Evolutionary conservation across 2,113 vertebrate species (phyloP).

Genomic region (Zosterops lateralis): DNA sequence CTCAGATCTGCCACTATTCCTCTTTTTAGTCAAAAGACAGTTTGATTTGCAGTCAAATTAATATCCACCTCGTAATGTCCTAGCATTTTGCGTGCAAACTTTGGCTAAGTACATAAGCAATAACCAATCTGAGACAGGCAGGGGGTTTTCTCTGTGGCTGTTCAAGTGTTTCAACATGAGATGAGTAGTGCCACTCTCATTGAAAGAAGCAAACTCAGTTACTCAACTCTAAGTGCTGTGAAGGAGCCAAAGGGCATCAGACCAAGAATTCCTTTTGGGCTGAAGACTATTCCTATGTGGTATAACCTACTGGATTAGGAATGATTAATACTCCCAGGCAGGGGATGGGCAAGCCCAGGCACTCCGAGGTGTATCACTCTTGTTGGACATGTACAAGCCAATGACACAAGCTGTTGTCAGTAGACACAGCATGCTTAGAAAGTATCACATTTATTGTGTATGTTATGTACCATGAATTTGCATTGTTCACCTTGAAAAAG

Average conservation of each 20-base stretch:
- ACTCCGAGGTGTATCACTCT: background rate
- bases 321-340: background rate
- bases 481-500: background rate
- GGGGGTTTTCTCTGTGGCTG: background rate
- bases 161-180: background rate
- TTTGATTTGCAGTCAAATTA: background rate
- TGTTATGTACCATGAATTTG: background rate
- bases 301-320: background rate
- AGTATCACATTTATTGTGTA: background rate
- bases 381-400: background rate
- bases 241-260: background rate
- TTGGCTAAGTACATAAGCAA: background rate
- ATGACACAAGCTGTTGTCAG: background rate
- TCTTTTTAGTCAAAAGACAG: background rate
- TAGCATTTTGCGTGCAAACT: background rate
- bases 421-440: background rate
- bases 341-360: background rate
- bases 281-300: background rate
- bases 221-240: background rate
- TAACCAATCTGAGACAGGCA: background rate
- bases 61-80: background rate
- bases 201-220: background rate
- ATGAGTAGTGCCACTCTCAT: background rate
- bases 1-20: background rate
- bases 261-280: background rate